A percentile compares a stretch with the other conserved stretches of the same genome.
Conservation (phyloP, 1,140 invertebrate species). For the Zaprionus camerounensis region DNA sequence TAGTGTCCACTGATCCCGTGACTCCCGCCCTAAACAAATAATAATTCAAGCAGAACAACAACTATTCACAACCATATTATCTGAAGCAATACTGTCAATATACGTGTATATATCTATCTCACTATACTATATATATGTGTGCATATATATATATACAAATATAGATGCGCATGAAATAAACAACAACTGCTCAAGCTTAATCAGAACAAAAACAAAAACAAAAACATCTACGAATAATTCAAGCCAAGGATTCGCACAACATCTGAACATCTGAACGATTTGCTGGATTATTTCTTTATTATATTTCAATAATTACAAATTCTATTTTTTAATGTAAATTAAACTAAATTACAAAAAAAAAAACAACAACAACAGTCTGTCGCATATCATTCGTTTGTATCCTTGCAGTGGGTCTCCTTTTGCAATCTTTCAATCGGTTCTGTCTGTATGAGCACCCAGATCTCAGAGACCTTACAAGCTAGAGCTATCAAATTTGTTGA, state of each 20-base stretch:
- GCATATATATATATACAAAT: conserved; percentile 29
- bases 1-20: conserved; percentile 78
- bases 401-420: background rate
- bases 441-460: no score
- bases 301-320: conserved; percentile 81
- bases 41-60: conserved; percentile 64
- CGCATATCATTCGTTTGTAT: background rate
- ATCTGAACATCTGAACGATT: conserved; percentile 70
- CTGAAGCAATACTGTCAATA: conserved; percentile 51
- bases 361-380: conserved; percentile 22
- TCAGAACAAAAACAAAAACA: conserved; percentile 25
- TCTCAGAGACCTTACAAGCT: no score
- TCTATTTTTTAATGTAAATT: conserved; percentile 81
- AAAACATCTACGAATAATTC: conserved; percentile 65
- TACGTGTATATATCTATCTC: conserved; percentile 45
- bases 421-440: background rate
- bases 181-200: conserved; percentile 37
- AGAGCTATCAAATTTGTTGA: no score
- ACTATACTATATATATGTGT: conserved; percentile 31
- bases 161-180: conserved; percentile 34
- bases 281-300: conserved; percentile 70
- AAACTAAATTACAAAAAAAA: conserved; percentile 78
- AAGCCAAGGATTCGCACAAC: conserved; percentile 64
- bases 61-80: conserved; percentile 58
- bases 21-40: conserved; percentile 79